Conservation (phyloP, 1,140 invertebrate genomes). For the Heterodera schachtii region DNA sequence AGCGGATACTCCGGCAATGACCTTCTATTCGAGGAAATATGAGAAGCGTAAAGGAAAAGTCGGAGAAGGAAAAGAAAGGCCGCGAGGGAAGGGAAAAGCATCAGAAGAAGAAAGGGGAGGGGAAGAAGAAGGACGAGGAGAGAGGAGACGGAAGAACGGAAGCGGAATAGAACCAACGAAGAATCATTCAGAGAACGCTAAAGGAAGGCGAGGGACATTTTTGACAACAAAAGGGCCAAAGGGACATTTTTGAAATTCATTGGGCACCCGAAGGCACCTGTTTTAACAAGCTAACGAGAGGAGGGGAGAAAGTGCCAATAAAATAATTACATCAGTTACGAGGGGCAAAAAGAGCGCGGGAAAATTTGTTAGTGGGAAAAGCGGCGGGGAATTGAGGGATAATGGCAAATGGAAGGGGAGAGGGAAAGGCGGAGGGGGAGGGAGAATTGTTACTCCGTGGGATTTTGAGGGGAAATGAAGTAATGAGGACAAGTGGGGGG, state of each 20-base stretch:
- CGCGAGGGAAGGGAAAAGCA: neutral
- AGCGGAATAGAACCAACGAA: too few relatives aligned
- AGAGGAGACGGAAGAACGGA: too few relatives aligned
- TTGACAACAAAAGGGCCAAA: too few relatives aligned
- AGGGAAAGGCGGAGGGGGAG: neutral
- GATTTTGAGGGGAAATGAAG: neutral
- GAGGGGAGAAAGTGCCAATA: neutral
- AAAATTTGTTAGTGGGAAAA: neutral
- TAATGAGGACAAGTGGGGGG: neutral
- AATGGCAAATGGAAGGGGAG: neutral
- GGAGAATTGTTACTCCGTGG: neutral
- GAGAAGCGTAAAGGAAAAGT: neutral
- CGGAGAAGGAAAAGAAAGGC: neutral
- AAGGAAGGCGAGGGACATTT: neutral
- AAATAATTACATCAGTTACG: neutral
- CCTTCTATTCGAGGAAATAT: neutral
- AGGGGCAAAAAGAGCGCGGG: neutral
- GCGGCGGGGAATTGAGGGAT: neutral
- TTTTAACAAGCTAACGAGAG: neutral
- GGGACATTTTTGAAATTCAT: too few relatives aligned
- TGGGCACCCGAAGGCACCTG: neutral
- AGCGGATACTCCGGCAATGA: constrained; percentile 19
- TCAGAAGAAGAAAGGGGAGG: neutral
- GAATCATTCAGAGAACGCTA: neutral
- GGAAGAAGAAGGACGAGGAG: too few relatives aligned